These are phyloP conservation scores for Achatina immaculata DNA, from an alignment of 1,140 invertebrate genomes.

Conservation along the genomic window DNA sequence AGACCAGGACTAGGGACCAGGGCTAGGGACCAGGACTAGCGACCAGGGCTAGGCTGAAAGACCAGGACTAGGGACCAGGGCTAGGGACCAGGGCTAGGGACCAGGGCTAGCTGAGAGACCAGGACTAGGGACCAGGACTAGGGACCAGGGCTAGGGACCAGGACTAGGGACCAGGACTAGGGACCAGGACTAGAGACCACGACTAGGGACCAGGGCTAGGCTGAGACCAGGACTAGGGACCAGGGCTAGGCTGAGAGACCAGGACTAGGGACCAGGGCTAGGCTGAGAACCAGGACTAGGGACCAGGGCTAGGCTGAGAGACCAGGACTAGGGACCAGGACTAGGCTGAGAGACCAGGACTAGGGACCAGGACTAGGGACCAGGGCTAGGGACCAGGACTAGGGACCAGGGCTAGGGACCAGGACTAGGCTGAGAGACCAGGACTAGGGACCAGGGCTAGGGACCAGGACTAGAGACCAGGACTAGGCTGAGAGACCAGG, in stretches of 20 bases:
- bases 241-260: background rate
- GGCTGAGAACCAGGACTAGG: too few species aligned
- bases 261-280: background rate
- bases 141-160: background rate
- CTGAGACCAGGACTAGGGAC: background rate
- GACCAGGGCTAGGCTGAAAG: too few species aligned
- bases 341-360: background rate
- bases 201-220: background rate
- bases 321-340: background rate
- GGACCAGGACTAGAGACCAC: background rate
- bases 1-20: too few species aligned
- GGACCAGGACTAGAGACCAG: background rate
- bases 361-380: background rate
- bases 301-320: background rate
- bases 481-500: background rate
- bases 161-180: background rate
- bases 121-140: too few species aligned
- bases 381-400: background rate
- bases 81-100: too few species aligned
- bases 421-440: background rate
- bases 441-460: background rate
- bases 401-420: background rate
- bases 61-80: too few species aligned
- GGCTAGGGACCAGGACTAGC: too few species aligned
- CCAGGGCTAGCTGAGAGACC: too few species aligned